Evolutionary conservation across 2,888 invertebrate species (phyloP).

Genomic region (Hybos culiciformis): DNA sequence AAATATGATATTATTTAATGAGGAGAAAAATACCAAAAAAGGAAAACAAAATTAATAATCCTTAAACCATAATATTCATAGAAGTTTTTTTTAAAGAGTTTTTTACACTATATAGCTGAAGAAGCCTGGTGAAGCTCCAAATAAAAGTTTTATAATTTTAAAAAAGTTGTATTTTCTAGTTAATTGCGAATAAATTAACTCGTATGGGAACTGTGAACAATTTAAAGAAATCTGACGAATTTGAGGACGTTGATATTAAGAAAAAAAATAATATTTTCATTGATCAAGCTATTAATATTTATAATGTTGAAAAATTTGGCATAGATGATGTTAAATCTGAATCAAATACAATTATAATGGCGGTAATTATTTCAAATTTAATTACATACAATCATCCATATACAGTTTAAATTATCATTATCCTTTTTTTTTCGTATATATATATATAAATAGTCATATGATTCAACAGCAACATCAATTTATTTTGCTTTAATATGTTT

Average conservation of each 20-base stretch:
- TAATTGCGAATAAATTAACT: not conserved
- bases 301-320: not conserved
- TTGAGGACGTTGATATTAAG: not conserved
- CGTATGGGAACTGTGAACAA: not conserved
- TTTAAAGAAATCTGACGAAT: not conserved
- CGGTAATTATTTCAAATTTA: not conserved
- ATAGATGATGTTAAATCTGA: not conserved
- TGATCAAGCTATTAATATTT: not conserved
- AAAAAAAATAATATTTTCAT: not conserved
- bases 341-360: not conserved
- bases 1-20: too few species aligned
- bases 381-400: not conserved
- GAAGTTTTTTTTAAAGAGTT: too few species aligned
- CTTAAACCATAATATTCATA: too few species aligned
- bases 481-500: conserved; percentile 17
- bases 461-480: conserved; percentile 19
- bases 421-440: too few species aligned
- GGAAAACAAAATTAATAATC: too few species aligned
- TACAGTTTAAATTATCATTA: not conserved
- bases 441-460: conserved; percentile 17
- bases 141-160: not conserved
- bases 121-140: not conserved
- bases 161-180: not conserved
- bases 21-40: too few species aligned
- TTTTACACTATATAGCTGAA: not conserved